These are phyloP conservation scores for Sorex fumeus DNA, from an alignment of 2,113 vertebrate species.

Conservation along the genomic window DNA sequence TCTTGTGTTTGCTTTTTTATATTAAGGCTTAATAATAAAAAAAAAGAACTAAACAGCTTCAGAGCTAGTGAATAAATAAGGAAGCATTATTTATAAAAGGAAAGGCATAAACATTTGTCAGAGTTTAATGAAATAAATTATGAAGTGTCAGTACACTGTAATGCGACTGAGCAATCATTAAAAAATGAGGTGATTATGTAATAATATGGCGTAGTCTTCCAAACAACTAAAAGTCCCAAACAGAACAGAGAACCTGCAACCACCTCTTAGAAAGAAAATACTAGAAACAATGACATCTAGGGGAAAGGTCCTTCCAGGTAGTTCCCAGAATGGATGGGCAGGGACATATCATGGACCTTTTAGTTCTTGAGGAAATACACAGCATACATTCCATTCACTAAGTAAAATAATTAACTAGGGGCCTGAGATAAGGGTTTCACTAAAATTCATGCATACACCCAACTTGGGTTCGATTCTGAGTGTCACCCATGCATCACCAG, in stretches of 20 bases:
- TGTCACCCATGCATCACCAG: no score
- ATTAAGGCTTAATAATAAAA: conserved; percentile 15
- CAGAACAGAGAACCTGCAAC: neutral
- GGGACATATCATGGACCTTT: neutral
- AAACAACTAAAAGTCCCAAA: neutral
- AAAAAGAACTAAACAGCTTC: neutral
- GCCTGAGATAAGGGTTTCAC: no score
- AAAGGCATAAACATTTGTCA: neutral
- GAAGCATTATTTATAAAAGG: neutral
- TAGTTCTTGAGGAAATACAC: neutral
- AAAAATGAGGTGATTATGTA: neutral
- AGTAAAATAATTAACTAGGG: neutral
- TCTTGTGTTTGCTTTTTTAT: conserved; percentile 13
- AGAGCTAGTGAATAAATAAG: neutral
- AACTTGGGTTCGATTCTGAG: no score
- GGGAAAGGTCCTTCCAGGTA: neutral
- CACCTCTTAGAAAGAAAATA: neutral
- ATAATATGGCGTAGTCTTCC: neutral
- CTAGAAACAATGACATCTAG: neutral
- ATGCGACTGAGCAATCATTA: neutral
- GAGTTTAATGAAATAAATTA: neutral
- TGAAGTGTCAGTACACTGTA: neutral
- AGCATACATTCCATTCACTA: neutral
- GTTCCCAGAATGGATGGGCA: neutral
- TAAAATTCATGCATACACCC: no score